Base-by-base conservation (phyloP, 2,797 vertebrate genomes). In the Chelon labrosus region DNA sequence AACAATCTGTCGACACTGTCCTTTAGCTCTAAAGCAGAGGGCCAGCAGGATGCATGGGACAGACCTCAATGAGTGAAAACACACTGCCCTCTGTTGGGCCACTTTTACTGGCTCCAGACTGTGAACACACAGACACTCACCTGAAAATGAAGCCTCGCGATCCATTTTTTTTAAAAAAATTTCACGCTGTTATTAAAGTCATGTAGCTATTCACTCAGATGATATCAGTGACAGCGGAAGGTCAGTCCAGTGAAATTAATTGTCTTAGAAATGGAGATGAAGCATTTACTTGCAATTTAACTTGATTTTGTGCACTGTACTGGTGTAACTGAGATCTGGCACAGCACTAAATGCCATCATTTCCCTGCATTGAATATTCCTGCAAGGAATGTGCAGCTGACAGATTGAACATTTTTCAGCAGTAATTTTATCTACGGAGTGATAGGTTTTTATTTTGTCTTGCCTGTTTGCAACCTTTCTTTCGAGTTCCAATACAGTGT, bases 11-110 rank as follows among this genome's bases (percentile, higher is more conserved):
- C 39, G 8, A 70, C 75, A n/a, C 56, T 61, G 65, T 77, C 68
- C 57, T 67, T 42, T 75, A 61, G 77, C 76, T 84, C 42, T 71
- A 65, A 75, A 42, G 64, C 64, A 42, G 31, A 52, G 49, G 61
- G 73, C 82, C 65, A 37, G 71, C 16, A 70, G 65, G 69, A 73
- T 51, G 13, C 25, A 44, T 46, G 59, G 66, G 51, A 61, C 65
- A 35, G 22, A 37, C 16, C 5, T 63, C 25, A 38, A 0, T 75
- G 67, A 70, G 54, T 93, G 92, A 88, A 88, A 91, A 89, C 70
- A 90, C 73, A 92, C 84, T 93, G 92, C 91, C 92, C 89, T 90
- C 92, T 93, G 79, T 87, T 92, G 92, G 91, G 68, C 50, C 51
- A 65, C 42, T 65, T 61, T 25, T 4, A 66, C 11, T 46, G 65